Conservation (phyloP, 2,113 vertebrate genomes). For the Onychostruthus taczanowskii region DNA sequence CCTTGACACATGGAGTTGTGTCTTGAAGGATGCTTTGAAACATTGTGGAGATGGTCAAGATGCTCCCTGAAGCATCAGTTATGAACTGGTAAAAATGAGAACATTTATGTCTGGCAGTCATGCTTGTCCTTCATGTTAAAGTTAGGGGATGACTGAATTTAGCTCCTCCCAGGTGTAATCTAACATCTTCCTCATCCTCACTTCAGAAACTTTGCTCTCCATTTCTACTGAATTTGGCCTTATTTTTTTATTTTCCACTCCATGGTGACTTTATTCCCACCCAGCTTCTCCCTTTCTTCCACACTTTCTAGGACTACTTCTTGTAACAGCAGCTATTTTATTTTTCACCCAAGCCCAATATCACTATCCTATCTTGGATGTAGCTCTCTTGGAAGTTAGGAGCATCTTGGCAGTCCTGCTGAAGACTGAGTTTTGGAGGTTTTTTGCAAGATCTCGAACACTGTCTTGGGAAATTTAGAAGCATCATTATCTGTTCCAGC, state of each 20-base stretch:
- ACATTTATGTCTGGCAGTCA: neutral
- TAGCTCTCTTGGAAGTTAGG: neutral
- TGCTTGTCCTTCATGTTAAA: neutral
- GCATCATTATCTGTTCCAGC: neutral
- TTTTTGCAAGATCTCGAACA: neutral
- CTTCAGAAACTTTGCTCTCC: neutral
- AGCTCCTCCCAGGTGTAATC: neutral
- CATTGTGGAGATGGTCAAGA: neutral
- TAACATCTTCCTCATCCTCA: neutral
- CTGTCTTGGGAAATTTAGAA: neutral
- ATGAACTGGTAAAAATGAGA: neutral
- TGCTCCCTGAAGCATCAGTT: neutral
- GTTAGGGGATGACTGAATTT: neutral
- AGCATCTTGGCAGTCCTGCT: neutral
- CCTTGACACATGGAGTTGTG: neutral
- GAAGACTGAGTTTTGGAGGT: neutral
- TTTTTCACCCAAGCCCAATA: neutral
- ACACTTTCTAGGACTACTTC: neutral
- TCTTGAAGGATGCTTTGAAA: neutral
- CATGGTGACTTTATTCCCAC: neutral
- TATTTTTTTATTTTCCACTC: neutral
- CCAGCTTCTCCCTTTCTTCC: neutral
- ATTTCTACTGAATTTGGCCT: neutral
- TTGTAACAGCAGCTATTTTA: neutral
- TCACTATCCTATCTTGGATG: neutral